A percentile compares a stretch with the other conserved stretches of the same genome.
phyloP scores from a whole-genome alignment of 2,797 vertebrate species.

The Acomys russatus region DNA sequence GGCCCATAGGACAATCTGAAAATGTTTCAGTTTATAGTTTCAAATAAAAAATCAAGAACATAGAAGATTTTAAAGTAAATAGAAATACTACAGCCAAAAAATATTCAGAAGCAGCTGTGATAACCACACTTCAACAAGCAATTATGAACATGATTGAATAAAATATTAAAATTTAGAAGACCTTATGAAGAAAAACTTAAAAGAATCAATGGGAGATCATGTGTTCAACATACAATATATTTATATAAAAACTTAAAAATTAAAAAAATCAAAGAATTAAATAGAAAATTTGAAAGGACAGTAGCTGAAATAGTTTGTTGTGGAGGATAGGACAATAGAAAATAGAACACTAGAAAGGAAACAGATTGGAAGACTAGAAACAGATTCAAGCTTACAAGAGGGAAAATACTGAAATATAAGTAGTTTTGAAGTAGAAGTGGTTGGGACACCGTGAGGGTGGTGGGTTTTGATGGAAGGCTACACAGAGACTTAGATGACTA shows the following conservation, averaged over 20 bases:
- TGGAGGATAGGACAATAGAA: background rate
- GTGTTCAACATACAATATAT: background rate
- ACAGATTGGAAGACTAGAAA: background rate
- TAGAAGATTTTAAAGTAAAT: conserved; percentile 13
- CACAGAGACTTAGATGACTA: background rate
- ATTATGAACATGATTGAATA: conserved; percentile 21
- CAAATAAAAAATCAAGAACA: conserved; percentile 31
- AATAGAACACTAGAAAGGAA: background rate
- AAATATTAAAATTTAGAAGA: conserved; percentile 36
- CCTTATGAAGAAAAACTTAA: background rate
- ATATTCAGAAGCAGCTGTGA: conserved; percentile 27
- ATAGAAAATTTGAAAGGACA: background rate
- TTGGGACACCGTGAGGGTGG: background rate
- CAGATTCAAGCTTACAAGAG: background rate
- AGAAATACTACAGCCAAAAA: background rate
- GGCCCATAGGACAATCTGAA: background rate
- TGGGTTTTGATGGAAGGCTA: background rate
- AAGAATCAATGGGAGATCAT: background rate
- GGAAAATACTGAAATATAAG: background rate
- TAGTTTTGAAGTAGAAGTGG: background rate
- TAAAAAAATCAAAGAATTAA: background rate
- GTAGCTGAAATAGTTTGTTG: background rate
- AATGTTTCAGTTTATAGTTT: background rate
- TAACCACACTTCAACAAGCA: conserved; percentile 22
- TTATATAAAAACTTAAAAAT: background rate